phyloP scores from a whole-genome alignment of 2,113 vertebrate species.

The Tinamus guttatus region DNA sequence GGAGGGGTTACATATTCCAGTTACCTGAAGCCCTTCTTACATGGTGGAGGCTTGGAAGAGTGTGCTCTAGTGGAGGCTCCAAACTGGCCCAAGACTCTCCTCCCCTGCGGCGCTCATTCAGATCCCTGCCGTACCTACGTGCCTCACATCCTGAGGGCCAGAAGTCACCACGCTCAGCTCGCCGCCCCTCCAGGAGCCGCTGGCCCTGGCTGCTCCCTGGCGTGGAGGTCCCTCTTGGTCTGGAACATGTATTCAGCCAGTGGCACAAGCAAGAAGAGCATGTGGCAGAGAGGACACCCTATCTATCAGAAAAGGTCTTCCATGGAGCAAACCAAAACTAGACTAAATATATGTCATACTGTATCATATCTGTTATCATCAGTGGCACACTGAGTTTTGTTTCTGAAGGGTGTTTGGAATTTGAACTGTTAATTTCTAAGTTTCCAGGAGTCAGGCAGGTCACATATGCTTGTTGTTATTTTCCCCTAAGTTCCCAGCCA shows the following conservation, averaged over 20 bases:
- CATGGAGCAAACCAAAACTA: background rate
- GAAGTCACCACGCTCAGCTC: no score
- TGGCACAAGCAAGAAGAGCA: background rate
- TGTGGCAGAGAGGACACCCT: conserved; percentile 6
- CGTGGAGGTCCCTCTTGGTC: background rate
- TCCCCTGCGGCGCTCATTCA: no score
- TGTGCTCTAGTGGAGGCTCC: no score
- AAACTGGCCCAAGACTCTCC: no score
- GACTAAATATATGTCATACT: background rate
- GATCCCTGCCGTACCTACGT: no score
- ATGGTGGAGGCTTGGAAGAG: no score
- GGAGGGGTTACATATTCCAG: background rate
- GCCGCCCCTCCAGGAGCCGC: no score
- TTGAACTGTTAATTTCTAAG: background rate
- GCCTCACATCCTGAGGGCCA: no score
- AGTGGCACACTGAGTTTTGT: background rate
- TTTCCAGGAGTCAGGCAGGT: background rate
- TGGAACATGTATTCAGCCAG: conserved; percentile 27
- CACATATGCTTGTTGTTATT: background rate
- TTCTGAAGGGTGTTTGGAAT: background rate
- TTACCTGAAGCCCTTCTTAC: background rate
- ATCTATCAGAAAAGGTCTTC: background rate
- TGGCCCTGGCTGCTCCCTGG: background rate
- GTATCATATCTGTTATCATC: background rate
- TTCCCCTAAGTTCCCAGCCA: background rate